Evolutionary conservation across 2,888 invertebrate genomes (phyloP), one percentile per base, ranked within the genome.

Genomic region (Hanleya hanleyi): DNA sequence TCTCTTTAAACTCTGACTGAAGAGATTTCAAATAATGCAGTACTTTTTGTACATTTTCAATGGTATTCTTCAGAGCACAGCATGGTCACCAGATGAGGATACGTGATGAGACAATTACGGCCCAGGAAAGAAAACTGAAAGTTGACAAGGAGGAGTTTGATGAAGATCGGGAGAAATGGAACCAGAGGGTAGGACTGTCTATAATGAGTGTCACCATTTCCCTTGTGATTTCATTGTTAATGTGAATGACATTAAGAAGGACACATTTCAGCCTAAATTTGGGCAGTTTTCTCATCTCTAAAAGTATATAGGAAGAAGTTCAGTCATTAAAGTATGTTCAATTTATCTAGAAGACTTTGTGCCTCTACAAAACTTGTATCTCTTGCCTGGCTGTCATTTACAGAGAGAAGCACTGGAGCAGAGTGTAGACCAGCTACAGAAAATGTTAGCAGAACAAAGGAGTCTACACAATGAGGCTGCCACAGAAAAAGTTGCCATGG

Each of bases 371-470:
- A n/a, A n/a, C n/a, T n/a, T n/a, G n/a, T n/a, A n/a, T n/a, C n/a
- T n/a, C n/a, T n/a, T n/a, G 47, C 47, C 36, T 18, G n/a, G 50
- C 0, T 36, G 37, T 49, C 12, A 49, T 38, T 72, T 74, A 51
- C 73, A 88, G 88, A 77, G 83, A 38, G 84, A 84, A 64, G 80
- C 83, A 9, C 67, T 87, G 64, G 87, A 87, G 70, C 70, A 78
- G 1, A 81, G 82, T 6, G 67, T 87, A 64, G 84, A 85, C 57
- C 77, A 82, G 37, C 79, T 82, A 15, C 86, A 87, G 74, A 84
- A 81, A 69, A 87, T 87, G 66, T 78, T 86, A 69, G 71, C 81
- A 1, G 78, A 78, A 57, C 69, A 81, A 33, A 78, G 82, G 61
- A 73, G 75, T 35, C 86, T 87, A 66, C 78, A 84, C 66, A 84